Conservation (phyloP, 2,888 invertebrate species). For the Macaria notata region DNA sequence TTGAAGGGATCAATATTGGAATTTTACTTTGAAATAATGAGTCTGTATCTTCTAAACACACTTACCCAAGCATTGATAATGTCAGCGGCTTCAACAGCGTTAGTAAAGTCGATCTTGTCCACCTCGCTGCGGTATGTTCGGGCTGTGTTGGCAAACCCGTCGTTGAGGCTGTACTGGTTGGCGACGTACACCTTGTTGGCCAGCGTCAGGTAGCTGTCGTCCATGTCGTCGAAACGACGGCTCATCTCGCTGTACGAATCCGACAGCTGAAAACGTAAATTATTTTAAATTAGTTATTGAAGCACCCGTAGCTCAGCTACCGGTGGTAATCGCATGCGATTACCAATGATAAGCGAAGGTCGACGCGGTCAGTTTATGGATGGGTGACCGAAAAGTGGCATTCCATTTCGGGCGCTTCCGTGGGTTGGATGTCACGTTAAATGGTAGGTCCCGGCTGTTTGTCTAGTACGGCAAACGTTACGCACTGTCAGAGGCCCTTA, state of each 20-base stretch:
- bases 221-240: slow-evolving; percentile 38
- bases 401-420: too few species aligned
- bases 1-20: too few species aligned
- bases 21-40: too few species aligned
- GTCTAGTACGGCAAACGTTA: too few species aligned
- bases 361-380: too few species aligned
- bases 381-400: too few species aligned
- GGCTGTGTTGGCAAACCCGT: slow-evolving; percentile 36
- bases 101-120: slow-evolving; percentile 42
- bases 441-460: too few species aligned
- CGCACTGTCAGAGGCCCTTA: too few species aligned
- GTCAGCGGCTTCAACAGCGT: slow-evolving; percentile 38
- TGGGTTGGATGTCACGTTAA: too few species aligned
- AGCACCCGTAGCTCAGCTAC: not conserved
- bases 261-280: slow-evolving; percentile 34
- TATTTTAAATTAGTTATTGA: not conserved
- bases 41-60: too few species aligned
- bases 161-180: slow-evolving; percentile 33
- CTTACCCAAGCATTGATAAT: slow-evolving; percentile 46
- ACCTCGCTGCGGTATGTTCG: slow-evolving; percentile 42
- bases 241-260: slow-evolving; percentile 41
- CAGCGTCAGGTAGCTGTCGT: slow-evolving; percentile 44
- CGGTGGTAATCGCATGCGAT: too few species aligned
- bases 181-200: slow-evolving; percentile 53
- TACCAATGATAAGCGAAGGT: too few species aligned